Evolutionary conservation across 2,113 vertebrate species (phyloP).

Genomic region (Toxotes jaculatrix): DNA sequence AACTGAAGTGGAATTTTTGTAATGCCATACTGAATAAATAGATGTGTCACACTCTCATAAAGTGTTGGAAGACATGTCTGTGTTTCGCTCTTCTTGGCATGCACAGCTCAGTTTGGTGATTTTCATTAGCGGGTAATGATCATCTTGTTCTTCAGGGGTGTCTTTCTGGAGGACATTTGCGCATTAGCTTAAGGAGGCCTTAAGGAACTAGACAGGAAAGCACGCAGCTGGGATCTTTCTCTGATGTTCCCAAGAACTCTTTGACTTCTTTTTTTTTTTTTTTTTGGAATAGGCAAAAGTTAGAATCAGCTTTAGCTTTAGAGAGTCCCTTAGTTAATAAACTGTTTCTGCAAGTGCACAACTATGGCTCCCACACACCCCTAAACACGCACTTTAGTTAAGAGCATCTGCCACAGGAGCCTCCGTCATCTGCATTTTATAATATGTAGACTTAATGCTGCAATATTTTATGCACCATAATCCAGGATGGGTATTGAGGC

Average conservation of each 20-base stretch:
- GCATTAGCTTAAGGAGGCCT: conserved; percentile 21
- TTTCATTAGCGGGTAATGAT: conserved; percentile 28
- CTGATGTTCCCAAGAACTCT: background rate
- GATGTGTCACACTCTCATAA: conserved; percentile 7
- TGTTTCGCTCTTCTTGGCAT: conserved; percentile 5
- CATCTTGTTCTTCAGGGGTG: background rate
- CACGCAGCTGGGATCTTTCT: background rate
- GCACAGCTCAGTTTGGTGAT: conserved; percentile 6
- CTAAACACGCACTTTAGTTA: conserved; percentile 4
- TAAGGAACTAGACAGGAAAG: background rate
- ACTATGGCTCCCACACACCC: background rate
- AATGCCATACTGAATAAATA: background rate
- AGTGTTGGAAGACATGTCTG: background rate
- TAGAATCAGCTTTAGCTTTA: background rate
- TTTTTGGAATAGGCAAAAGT: background rate
- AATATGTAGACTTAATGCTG: conserved; percentile 23
- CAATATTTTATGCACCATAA: conserved; percentile 27
- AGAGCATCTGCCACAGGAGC: background rate
- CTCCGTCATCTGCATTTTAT: conserved; percentile 19
- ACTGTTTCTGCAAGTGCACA: background rate
- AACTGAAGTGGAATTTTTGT: background rate
- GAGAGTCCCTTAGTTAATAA: background rate
- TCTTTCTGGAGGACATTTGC: conserved; percentile 8
- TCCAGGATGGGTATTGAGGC: conserved; percentile 12
- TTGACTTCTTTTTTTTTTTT: background rate